Conservation (phyloP, 30 jellyfish, hydroid and myxozoan genomes). For the Aurelia coerulea region DNA sequence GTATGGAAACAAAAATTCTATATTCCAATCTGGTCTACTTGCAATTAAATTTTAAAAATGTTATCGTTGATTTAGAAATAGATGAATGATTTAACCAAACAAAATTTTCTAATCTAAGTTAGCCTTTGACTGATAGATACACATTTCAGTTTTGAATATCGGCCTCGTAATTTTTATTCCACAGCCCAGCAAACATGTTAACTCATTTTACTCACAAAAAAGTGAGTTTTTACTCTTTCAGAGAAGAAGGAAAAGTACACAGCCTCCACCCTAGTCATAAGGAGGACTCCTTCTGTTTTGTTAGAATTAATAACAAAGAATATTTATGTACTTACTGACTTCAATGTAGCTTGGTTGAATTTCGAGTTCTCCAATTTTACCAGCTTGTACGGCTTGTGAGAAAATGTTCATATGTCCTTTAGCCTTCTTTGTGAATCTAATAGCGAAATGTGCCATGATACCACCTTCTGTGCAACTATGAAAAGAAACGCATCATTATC, state of each 20-base stretch:
- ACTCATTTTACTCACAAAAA: too few species aligned
- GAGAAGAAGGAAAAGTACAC: too few species aligned
- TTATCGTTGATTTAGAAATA: too few species aligned
- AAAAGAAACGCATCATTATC: not conserved
- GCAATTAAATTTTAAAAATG: too few species aligned
- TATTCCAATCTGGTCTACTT: not conserved
- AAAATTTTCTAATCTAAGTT: too few species aligned
- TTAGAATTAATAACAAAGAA: not conserved
- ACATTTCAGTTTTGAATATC: too few species aligned
- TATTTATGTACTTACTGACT: constrained; percentile 71
- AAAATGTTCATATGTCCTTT: constrained; percentile 86
- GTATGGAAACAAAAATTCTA: not conserved
- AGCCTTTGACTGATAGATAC: too few species aligned
- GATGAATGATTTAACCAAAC: too few species aligned
- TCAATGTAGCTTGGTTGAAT: constrained; percentile 91
- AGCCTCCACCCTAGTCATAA: too few species aligned
- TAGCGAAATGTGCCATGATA: constrained; percentile 77
- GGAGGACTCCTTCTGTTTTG: not conserved
- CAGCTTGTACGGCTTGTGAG: constrained; percentile 92
- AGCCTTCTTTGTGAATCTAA: constrained; percentile 93
- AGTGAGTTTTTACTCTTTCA: too few species aligned
- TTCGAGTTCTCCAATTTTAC: constrained; percentile 88
- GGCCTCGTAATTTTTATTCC: too few species aligned
- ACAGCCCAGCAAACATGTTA: too few species aligned
- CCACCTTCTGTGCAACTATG: constrained; percentile 93